Percentiles rank a stretch among this genome's conserved stretches.
These are phyloP conservation scores for Escarpia spicata DNA, from an alignment of 2,888 invertebrate species.

Conservation along the genomic window DNA sequence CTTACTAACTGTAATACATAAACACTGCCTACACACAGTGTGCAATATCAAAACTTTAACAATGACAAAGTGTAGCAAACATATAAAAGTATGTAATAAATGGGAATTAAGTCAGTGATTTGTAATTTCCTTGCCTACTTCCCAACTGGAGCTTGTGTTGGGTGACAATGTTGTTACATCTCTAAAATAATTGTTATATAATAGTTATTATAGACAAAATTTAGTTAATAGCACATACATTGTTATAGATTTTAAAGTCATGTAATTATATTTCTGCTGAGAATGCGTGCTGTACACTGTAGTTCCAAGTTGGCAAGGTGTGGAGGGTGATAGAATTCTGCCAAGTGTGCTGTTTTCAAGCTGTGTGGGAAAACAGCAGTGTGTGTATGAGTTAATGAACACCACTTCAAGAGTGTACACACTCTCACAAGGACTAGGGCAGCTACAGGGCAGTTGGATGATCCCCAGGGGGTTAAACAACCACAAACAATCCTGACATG, in stretches of 20 bases:
- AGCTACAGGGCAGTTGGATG: neutral
- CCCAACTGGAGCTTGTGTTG: neutral
- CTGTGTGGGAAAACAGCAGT: neutral
- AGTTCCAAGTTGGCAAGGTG: neutral
- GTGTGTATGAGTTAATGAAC: neutral
- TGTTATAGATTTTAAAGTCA: too few species aligned
- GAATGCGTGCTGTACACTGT: neutral
- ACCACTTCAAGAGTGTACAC: neutral
- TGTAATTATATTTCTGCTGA: neutral
- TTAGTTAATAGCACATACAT: too few species aligned
- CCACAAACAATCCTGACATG: neutral
- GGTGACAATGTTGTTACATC: neutral
- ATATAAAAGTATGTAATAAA: too few species aligned
- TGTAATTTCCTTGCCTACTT: neutral
- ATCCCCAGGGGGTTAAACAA: neutral
- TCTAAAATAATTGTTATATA: neutral
- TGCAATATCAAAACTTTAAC: too few species aligned
- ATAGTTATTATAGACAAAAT: neutral
- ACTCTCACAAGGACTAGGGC: neutral
- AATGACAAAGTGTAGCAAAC: too few species aligned
- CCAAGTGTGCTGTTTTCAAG: neutral
- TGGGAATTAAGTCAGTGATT: too few species aligned
- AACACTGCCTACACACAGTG: too few species aligned
- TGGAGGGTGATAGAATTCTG: neutral
- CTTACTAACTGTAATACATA: too few species aligned